These are phyloP conservation scores for Anthopleura xanthogrammica DNA, from an alignment of 92 coral and sea anemone genomes.

Conservation along the genomic window DNA sequence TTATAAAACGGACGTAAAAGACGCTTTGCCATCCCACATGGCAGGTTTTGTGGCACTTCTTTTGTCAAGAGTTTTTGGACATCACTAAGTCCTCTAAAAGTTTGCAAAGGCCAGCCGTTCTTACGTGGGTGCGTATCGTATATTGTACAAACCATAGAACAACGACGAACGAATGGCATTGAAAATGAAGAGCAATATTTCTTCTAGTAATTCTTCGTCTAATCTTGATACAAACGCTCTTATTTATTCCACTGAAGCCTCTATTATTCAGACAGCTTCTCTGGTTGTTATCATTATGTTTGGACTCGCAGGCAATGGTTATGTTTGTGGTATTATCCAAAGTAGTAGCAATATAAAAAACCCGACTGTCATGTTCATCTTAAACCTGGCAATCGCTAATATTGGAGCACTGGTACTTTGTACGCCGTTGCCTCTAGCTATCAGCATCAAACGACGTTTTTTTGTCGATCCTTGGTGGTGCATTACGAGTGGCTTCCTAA, in stretches of 20 bases:
- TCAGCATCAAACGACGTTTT: constrained; percentile 51
- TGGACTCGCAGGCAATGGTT: constrained; percentile 68
- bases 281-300: constrained; percentile 45
- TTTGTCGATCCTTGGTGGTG: constrained; percentile 55
- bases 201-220: constrained; percentile 1
- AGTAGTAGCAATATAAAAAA: constrained; percentile 67
- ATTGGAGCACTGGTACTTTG: constrained; percentile 71
- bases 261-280: constrained; percentile 47
- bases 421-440: constrained; percentile 66
- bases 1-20: background rate
- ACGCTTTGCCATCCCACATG: background rate
- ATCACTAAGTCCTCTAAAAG: background rate
- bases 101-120: background rate
- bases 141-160: background rate
- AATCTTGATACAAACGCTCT: background rate
- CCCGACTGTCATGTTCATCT: constrained; percentile 72
- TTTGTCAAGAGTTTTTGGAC: background rate
- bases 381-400: constrained; percentile 68
- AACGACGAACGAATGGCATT: background rate
- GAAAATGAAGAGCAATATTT: background rate
- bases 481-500: constrained; percentile 63
- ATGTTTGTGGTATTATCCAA: constrained; percentile 51
- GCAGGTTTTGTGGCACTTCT: background rate
- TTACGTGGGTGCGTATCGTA: background rate
- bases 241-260: constrained; percentile 50